A percentile compares a stretch with the other conserved stretches of the same genome.
Evolutionary conservation across 2,797 vertebrate species (phyloP).

Genomic region (Macropus fuliginosus): DNA sequence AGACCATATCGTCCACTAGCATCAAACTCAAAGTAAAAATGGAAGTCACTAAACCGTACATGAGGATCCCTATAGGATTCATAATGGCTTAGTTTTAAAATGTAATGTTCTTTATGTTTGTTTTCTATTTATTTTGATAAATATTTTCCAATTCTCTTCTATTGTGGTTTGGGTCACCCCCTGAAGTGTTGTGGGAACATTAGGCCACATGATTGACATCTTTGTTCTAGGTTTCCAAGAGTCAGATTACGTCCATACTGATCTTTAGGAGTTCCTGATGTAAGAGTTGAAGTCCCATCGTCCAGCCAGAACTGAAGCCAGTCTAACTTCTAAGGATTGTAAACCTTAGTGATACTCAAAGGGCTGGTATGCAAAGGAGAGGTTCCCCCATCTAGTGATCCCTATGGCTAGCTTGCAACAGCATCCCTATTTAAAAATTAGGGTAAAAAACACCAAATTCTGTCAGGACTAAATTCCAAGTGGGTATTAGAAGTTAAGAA

Average conservation of each 20-base stretch:
- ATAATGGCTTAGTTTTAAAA: background rate
- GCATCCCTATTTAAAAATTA: background rate
- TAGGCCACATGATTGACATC: background rate
- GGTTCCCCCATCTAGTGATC: background rate
- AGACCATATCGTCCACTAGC: background rate
- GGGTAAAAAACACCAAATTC: background rate
- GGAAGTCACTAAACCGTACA: background rate
- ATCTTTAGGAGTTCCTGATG: background rate
- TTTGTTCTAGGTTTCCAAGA: background rate
- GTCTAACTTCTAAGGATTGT: background rate
- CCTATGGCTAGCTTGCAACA: too few relatives aligned
- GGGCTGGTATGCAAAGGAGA: fast-evolving
- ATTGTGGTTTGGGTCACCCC: background rate
- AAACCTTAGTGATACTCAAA: background rate
- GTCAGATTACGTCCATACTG: background rate
- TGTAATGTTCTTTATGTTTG: background rate
- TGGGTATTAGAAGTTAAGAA: background rate
- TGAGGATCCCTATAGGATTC: background rate
- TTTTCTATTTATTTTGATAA: background rate
- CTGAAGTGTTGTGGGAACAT: background rate
- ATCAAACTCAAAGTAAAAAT: background rate
- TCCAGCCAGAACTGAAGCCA: background rate
- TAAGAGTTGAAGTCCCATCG: background rate
- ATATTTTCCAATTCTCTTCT: background rate
- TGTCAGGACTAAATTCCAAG: background rate